Conservation (phyloP, 2,797 vertebrate genomes). For the Mus spretus region DNA sequence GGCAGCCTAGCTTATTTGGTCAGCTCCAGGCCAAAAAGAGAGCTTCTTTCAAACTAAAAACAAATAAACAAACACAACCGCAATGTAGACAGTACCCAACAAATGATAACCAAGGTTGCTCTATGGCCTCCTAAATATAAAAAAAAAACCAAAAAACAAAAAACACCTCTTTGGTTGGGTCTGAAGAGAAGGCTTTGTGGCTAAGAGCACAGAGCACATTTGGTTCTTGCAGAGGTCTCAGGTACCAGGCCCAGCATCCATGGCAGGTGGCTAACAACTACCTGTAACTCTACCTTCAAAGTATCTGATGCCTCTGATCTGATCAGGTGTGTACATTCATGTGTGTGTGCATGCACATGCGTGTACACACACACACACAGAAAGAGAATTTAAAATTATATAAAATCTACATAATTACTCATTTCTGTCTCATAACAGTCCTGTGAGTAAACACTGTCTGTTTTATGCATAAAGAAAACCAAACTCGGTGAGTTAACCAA, state of each 20-base stretch:
- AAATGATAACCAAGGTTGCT: background rate
- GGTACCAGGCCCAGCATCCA: background rate
- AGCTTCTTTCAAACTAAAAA: background rate
- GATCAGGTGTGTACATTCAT: background rate
- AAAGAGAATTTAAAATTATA: background rate
- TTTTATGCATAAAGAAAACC: background rate
- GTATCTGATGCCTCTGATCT: background rate
- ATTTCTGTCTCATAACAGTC: background rate
- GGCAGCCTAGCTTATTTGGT: background rate
- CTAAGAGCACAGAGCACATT: background rate
- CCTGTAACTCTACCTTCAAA: background rate
- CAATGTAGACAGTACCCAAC: background rate
- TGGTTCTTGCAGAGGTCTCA: background rate
- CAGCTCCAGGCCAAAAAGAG: background rate
- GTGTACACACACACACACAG: background rate
- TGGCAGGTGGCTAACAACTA: background rate
- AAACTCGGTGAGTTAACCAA: background rate
- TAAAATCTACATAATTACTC: background rate
- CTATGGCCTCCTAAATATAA: background rate
- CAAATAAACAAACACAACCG: background rate
- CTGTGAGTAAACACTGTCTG: background rate
- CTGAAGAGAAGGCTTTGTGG: background rate
- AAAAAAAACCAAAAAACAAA: background rate
- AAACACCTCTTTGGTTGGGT: background rate
- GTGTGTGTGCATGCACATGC: background rate